Evolutionary conservation across 2,888 invertebrate genomes (phyloP), one percentile per base, ranked within the genome.

Genomic region (Aleiodes alternator): DNA sequence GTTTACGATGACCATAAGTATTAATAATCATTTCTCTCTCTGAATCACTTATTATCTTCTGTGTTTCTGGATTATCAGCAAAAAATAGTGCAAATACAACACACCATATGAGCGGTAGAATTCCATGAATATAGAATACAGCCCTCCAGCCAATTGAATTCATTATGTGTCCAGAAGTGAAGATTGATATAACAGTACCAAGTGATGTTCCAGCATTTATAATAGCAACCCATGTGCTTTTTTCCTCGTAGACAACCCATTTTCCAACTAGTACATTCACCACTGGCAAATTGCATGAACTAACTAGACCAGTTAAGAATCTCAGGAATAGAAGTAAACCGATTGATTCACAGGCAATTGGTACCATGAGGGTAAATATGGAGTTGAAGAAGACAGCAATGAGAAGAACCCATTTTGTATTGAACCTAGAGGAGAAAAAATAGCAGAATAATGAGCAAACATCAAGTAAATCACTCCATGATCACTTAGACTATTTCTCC

Each of bases 211-310:
- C 89, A 0, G 85, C 85, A 53, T 87, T 87, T 51, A 89, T 89
- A 48, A 89, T 88, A 3, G 80, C 89, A 12, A 87, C 84, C 88
- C 87, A 88, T 77, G 79, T 86, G 55, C 86, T 86, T 64, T 87
- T 89, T 72, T 89, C 89, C 69, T 89, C 89, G 80, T 87, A 88
- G 31, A 88, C 82, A 2, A 88, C 84, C 89, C 89, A 89, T 79
- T 88, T 88, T 8, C 86, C 87, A 7, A 89, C 82, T 12, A 89
- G 82, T 4, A 89, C 87, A 68, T 88, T 88, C 2, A 89, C 86
- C 9, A 88, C 85, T 4, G 89, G 89, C 0, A 89, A 78, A 82
- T 89, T 88, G 1, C 88, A 87, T 4, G 89, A 84, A 69, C 88
- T 87, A 16, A 86, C 73, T 1, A 88, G 74, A 23, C 89, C 89